A percentile compares a stretch with the other conserved stretches of the same genome.
phyloP scores from a whole-genome alignment of 2,113 vertebrate genomes.

The Perca schrenkii region DNA sequence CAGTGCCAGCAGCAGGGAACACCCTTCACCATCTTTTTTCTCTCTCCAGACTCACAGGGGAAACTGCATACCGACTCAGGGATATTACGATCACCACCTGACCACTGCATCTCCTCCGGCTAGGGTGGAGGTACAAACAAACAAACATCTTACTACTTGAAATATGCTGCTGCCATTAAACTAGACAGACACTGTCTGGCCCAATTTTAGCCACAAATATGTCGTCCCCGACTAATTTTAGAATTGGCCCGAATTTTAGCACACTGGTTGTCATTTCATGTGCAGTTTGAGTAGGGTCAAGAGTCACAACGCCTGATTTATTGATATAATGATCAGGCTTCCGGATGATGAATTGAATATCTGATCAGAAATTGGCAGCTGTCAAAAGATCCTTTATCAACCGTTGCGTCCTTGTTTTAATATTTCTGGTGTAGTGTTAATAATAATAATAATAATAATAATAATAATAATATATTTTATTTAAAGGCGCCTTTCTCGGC shows the following conservation, averaged over 20 bases:
- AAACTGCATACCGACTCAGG: conserved; percentile 90
- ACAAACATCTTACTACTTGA: conserved; percentile 1
- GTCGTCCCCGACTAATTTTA: neutral
- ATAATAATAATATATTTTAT: too few species aligned
- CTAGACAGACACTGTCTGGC: neutral
- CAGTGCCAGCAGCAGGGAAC: conserved; percentile 91
- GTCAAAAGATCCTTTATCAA: too few species aligned
- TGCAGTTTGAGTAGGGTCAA: neutral
- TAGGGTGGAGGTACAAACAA: conserved; percentile 54
- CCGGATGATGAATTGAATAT: too few species aligned
- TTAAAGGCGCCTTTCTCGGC: too few species aligned
- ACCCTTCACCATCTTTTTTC: conserved; percentile 90
- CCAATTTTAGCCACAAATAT: neutral
- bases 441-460: too few species aligned
- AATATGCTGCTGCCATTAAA: neutral
- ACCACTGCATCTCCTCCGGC: conserved; percentile 91
- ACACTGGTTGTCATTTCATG: neutral
- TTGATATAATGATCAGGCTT: too few species aligned
- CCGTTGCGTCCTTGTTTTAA: too few species aligned
- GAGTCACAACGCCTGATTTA: too few species aligned
- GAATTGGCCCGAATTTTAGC: neutral
- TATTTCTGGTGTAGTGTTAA: too few species aligned
- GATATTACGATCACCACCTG: conserved; percentile 79
- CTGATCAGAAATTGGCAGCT: too few species aligned
- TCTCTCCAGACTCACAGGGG: conserved; percentile 86